Conservation (phyloP, 2,113 vertebrate genomes). For the Empidonax alnorum region DNA sequence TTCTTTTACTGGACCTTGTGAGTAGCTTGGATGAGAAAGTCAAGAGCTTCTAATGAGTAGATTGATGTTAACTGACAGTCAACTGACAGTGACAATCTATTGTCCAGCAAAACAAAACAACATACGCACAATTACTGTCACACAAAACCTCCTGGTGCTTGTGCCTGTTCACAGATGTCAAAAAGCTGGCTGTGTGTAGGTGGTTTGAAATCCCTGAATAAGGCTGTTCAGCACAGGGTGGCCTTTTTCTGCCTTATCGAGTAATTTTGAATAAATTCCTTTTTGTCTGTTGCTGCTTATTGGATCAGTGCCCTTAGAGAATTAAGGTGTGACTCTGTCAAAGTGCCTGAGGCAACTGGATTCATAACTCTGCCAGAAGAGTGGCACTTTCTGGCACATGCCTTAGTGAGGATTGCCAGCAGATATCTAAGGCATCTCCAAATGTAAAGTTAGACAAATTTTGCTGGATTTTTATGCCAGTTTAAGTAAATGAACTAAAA, state of each 20-base stretch:
- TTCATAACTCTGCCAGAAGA: background rate
- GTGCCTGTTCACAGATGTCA: background rate
- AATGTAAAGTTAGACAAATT: background rate
- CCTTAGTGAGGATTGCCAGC: background rate
- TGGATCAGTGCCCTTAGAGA: background rate
- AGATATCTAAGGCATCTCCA: background rate
- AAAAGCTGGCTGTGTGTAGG: fast-evolving
- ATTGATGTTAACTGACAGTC: background rate
- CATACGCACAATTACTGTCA: background rate
- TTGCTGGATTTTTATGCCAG: background rate
- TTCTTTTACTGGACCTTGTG: background rate
- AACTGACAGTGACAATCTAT: background rate
- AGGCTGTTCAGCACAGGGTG: background rate
- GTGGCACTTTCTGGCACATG: background rate
- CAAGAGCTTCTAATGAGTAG: background rate
- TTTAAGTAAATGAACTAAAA: background rate
- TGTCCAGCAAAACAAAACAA: background rate
- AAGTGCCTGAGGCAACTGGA: background rate
- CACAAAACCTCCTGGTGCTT: background rate
- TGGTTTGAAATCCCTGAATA: background rate
- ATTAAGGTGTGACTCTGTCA: background rate
- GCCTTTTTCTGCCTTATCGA: background rate
- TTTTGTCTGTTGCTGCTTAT: background rate
- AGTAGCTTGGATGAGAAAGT: background rate
- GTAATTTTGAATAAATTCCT: background rate